Percentiles rank a stretch among this genome's conserved stretches.
phyloP scores from a whole-genome alignment of 1,140 invertebrate species.

The Bicyclus anynana region DNA sequence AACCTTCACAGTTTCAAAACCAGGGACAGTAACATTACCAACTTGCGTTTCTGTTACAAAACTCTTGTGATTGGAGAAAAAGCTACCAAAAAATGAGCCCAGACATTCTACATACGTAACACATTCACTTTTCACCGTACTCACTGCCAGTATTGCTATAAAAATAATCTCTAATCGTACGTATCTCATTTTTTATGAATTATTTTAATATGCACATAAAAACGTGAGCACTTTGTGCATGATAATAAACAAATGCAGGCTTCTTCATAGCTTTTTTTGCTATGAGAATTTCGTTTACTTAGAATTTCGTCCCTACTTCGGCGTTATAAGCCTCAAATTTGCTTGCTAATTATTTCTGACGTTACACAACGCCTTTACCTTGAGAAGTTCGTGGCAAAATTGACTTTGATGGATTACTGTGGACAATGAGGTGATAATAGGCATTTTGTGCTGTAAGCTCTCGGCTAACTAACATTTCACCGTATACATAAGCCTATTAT shows the following conservation, averaged over 20 bases:
- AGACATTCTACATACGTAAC: conserved; percentile 33
- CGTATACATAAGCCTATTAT: conserved; percentile 13
- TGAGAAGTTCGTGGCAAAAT: conserved; percentile 39
- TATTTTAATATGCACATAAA: conserved; percentile 16
- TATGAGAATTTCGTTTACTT: conserved; percentile 10
- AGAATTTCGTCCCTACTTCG: not conserved
- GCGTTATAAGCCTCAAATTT: conserved; percentile 19
- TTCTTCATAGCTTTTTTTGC: conserved; percentile 17
- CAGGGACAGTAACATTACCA: conserved; percentile 17
- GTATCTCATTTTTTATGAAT: conserved; percentile 28
- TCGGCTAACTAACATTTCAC: conserved; percentile 16
- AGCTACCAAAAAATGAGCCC: conserved; percentile 27
- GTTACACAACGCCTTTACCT: conserved; percentile 35
- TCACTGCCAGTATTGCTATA: conserved; percentile 17
- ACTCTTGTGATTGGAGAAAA: conserved; percentile 25
- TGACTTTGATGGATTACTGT: conserved; percentile 43
- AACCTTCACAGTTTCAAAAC: conserved; percentile 26
- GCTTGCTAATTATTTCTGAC: conserved; percentile 15
- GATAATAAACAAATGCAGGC: conserved; percentile 36
- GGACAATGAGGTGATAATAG: conserved; percentile 35
- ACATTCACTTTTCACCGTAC: conserved; percentile 32
- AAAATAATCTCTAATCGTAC: conserved; percentile 18
- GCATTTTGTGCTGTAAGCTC: conserved; percentile 33
- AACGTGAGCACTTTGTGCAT: conserved; percentile 33
- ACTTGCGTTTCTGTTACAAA: conserved; percentile 14